Conservation (phyloP, 1,140 invertebrate species). For the Gryon sp. region DNA sequence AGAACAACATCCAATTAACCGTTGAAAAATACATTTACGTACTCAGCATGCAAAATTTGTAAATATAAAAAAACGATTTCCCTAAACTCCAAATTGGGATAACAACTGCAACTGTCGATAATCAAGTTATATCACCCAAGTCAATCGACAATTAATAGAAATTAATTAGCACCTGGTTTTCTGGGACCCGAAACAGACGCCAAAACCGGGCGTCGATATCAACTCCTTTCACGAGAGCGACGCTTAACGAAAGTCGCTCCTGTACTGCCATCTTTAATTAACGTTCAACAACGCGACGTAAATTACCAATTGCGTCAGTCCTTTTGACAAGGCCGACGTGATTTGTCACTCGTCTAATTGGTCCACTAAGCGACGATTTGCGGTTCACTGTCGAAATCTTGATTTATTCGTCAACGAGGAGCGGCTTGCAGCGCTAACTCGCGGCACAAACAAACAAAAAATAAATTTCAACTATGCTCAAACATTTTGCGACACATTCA, state of each 20-base stretch:
- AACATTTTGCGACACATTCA: conserved; percentile 58
- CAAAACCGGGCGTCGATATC: conserved; percentile 25
- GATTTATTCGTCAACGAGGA: conserved; percentile 57
- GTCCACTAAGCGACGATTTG: conserved; percentile 51
- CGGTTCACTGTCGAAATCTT: conserved; percentile 54
- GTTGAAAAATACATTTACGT: too few species aligned
- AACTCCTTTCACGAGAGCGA: conserved; percentile 30
- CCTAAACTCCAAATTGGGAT: too few species aligned
- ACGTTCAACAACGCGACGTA: conserved; percentile 35
- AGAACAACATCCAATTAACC: too few species aligned
- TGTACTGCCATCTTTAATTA: conserved; percentile 53
- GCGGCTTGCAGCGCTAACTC: conserved; percentile 32
- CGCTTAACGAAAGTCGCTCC: conserved; percentile 10
- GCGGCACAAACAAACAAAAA: conserved; percentile 56
- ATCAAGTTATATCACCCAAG: conserved; percentile 24
- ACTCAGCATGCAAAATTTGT: too few species aligned
- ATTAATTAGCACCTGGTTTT: conserved; percentile 51
- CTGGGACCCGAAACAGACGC: background rate
- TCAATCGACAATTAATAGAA: conserved; percentile 53
- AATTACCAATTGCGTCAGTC: conserved; percentile 60
- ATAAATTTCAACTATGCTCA: conserved; percentile 23
- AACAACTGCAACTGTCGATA: too few species aligned
- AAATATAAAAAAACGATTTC: too few species aligned
- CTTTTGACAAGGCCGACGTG: conserved; percentile 58
- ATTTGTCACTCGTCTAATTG: conserved; percentile 64